Conservation (phyloP, 53 echinoderm and acorn worm species). For the Arbacia lixula region DNA sequence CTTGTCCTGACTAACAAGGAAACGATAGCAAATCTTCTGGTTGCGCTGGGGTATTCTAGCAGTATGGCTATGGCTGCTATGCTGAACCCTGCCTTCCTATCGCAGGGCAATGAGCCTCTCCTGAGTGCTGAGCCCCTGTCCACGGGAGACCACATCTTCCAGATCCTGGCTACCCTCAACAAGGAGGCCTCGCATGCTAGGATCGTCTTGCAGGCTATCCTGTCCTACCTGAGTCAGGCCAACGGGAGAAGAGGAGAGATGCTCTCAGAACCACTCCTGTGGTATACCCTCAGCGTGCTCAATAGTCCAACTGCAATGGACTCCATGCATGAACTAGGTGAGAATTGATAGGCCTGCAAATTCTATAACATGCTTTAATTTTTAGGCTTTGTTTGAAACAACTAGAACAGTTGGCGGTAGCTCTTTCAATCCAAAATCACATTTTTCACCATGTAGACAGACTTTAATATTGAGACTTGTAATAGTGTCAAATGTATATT, state of each 20-base stretch:
- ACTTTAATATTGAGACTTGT: too few relatives aligned
- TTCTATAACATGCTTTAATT: too few relatives aligned
- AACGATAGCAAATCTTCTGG: slow-evolving; percentile 81
- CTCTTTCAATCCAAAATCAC: too few relatives aligned
- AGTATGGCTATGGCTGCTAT: slow-evolving; percentile 93
- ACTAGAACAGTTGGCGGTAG: too few relatives aligned
- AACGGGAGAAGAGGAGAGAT: slow-evolving; percentile 45
- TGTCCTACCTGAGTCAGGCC: slow-evolving; percentile 71
- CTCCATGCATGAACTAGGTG: slow-evolving; percentile 94
- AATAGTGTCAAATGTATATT: too few relatives aligned
- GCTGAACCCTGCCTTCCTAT: slow-evolving; percentile 58
- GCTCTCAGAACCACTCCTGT: slow-evolving; percentile 90
- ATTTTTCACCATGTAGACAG: too few relatives aligned
- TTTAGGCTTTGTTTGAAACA: too few relatives aligned
- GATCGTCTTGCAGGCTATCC: slow-evolving; percentile 77
- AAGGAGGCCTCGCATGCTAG: slow-evolving; percentile 81
- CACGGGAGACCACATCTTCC: slow-evolving; percentile 89
- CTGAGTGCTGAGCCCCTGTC: slow-evolving; percentile 82
- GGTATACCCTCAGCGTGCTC: slow-evolving; percentile 86
- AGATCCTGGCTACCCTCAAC: slow-evolving; percentile 82
- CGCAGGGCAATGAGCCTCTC: slow-evolving; percentile 53
- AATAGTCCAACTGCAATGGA: slow-evolving; percentile 71
- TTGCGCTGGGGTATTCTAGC: slow-evolving; percentile 81
- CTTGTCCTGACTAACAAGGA: slow-evolving; percentile 84
- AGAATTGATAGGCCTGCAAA: slow-evolving; percentile 10